Percentiles rank a stretch among this genome's conserved stretches.
These are phyloP conservation scores for Actinernus sp. DNA, from an alignment of 92 coral and sea anemone genomes.

Conservation along the genomic window DNA sequence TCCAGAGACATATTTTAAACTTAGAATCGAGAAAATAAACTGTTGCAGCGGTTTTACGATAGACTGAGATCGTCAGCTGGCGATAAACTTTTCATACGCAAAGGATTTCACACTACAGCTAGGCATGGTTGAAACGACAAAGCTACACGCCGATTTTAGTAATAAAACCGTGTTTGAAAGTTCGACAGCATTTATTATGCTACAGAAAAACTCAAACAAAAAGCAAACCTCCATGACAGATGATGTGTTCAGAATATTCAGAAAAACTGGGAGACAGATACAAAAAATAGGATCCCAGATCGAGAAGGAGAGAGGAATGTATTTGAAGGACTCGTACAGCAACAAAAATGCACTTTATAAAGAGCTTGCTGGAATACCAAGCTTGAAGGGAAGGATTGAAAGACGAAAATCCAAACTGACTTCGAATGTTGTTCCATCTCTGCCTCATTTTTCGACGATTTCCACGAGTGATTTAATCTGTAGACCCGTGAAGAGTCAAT, in stretches of 20 bases:
- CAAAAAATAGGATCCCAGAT: conserved; percentile 58
- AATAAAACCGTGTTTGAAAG: conserved; percentile 66
- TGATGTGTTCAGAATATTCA: conserved; percentile 86
- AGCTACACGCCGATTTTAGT: conserved; percentile 36
- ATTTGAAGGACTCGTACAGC: conserved; percentile 70
- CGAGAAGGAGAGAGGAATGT: conserved; percentile 64
- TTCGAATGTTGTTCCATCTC: background rate
- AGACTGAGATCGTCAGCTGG: too few species aligned
- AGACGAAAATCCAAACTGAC: background rate
- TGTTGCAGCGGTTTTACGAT: too few species aligned
- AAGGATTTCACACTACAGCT: too few species aligned
- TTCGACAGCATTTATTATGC: conserved; percentile 77
- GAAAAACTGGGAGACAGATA: conserved; percentile 74
- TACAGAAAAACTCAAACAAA: conserved; percentile 70
- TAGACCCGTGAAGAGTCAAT: conserved; percentile 42
- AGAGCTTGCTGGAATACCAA: conserved; percentile 67
- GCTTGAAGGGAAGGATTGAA: conserved; percentile 6
- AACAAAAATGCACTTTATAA: conserved; percentile 79
- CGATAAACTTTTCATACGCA: too few species aligned
- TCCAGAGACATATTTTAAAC: too few species aligned
- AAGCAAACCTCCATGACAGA: conserved; percentile 68
- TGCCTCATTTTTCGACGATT: conserved; percentile 22
- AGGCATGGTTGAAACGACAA: conserved; percentile 28
- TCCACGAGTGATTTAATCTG: conserved; percentile 29
- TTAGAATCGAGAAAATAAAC: too few species aligned